Evolutionary conservation across 2,797 vertebrate species (phyloP).

Genomic region (Amblyraja radiata): DNA sequence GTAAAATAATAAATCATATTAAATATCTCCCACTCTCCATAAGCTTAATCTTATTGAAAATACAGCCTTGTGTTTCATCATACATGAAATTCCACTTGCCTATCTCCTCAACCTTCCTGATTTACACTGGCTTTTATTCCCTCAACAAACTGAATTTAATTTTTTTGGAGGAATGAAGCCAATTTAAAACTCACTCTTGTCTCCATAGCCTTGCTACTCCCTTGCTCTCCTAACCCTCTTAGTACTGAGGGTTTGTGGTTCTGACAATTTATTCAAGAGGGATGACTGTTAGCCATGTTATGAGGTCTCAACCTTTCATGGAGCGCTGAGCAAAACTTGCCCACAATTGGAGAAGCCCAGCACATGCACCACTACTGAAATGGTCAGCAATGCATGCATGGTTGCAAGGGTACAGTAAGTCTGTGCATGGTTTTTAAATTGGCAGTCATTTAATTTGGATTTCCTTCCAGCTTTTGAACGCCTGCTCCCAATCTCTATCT

Average conservation of each 20-base stretch:
- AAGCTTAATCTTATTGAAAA: neutral
- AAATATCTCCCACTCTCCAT: neutral
- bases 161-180: no score
- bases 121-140: neutral
- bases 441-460: neutral
- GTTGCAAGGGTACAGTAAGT: neutral
- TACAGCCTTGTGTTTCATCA: neutral
- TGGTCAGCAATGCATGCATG: neutral
- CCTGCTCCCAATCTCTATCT: neutral
- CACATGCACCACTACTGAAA: neutral
- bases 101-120: neutral
- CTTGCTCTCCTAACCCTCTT: neutral
- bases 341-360: neutral
- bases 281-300: neutral
- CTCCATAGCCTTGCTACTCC: neutral
- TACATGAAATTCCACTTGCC: neutral
- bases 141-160: neutral
- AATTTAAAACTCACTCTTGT: no score
- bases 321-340: neutral
- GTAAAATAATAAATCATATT: neutral
- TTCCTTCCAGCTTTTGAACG: neutral
- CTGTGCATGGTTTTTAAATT: neutral
- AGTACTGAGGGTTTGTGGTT: neutral
- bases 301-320: neutral
- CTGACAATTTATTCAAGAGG: neutral